phyloP scores from a whole-genome alignment of 2,113 vertebrate species.

The Junco hyemalis region DNA sequence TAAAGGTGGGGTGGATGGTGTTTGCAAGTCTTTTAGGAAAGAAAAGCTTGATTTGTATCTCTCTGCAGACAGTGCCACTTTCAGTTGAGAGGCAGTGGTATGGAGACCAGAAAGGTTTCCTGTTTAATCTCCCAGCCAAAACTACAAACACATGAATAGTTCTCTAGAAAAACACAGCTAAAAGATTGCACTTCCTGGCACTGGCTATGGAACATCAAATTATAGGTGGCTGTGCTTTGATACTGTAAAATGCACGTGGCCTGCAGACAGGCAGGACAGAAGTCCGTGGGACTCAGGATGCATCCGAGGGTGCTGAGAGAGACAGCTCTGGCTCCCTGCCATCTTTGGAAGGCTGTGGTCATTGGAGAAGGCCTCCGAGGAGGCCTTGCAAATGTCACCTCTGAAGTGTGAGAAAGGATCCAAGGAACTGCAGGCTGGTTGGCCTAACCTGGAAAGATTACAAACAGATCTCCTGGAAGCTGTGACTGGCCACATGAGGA shows the following conservation, averaged over 20 bases:
- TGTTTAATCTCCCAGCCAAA: neutral
- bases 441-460: neutral
- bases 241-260: neutral
- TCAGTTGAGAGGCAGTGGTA: neutral
- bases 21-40: neutral
- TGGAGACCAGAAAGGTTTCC: neutral
- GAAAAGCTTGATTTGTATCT: neutral
- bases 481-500: neutral
- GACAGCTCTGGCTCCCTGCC: neutral
- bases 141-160: neutral
- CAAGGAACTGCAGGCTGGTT: neutral
- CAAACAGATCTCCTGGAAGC: neutral
- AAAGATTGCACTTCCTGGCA: neutral
- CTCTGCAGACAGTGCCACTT: neutral
- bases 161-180: neutral
- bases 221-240: neutral
- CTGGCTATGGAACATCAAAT: neutral
- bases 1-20: neutral
- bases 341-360: neutral
- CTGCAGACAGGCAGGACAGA: neutral
- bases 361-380: accelerated
- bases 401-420: neutral
- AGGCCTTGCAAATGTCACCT: neutral
- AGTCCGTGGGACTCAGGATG: neutral
- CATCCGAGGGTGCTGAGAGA: neutral